Conservation (phyloP, 2,113 vertebrate genomes). For the Phylloscopus whistleri region DNA sequence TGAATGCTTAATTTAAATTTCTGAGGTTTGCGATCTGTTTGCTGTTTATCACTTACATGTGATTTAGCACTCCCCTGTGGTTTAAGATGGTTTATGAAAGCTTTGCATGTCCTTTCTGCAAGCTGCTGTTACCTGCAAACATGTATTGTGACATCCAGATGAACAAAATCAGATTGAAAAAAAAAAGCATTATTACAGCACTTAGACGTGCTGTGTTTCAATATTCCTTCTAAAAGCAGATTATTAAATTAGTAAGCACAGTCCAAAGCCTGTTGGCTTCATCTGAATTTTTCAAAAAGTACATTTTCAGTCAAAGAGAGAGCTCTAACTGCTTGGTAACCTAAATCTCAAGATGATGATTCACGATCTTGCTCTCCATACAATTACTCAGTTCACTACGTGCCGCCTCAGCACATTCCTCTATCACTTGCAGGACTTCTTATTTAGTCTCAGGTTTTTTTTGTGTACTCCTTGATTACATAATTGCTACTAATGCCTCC, state of each 20-base stretch:
- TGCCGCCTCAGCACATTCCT: not conserved
- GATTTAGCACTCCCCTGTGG: not conserved
- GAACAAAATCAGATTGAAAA: not conserved
- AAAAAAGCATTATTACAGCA: not conserved
- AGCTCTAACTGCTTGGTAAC: not conserved
- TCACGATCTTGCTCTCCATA: not conserved
- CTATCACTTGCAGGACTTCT: not conserved
- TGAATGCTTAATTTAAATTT: not conserved
- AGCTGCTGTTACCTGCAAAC: not conserved
- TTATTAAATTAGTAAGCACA: not conserved
- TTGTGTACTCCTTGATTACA: not conserved
- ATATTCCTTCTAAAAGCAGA: not conserved
- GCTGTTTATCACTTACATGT: not conserved
- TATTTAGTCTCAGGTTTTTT: not conserved
- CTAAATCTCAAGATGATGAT: not conserved
- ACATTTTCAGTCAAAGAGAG: not conserved
- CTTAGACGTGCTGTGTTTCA: not conserved
- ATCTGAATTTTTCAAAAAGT: not conserved
- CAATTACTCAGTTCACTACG: not conserved
- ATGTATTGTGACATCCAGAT: not conserved
- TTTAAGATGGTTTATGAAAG: not conserved
- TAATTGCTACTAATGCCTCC: not conserved
- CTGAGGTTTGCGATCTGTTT: not conserved
- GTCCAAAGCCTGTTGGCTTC: not conserved
- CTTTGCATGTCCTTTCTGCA: not conserved